Percentiles rank a stretch among this genome's conserved stretches.
phyloP scores from a whole-genome alignment of 23 tunicate species.

The Trididemnum clinides region DNA sequence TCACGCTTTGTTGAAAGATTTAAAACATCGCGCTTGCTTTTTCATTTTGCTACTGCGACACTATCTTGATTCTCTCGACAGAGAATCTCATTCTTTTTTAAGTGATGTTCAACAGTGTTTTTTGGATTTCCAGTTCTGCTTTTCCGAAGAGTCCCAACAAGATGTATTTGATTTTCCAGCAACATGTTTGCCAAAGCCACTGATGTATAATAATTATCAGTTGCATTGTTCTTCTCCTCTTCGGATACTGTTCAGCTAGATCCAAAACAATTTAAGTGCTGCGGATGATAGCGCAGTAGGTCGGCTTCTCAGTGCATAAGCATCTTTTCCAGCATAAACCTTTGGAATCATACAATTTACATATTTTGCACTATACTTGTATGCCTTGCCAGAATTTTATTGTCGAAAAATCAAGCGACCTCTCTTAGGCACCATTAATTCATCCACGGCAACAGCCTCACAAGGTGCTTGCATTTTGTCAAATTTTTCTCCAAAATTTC shows the following conservation, averaged over 20 bases:
- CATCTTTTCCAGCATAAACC: neutral
- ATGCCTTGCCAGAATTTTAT: neutral
- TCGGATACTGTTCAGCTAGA: neutral
- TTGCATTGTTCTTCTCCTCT: neutral
- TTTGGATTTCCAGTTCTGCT: neutral
- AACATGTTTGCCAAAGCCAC: neutral
- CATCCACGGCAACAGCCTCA: neutral
- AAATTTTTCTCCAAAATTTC: neutral
- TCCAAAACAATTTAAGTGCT: neutral
- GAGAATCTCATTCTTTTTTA: neutral
- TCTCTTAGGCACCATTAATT: neutral
- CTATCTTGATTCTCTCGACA: neutral
- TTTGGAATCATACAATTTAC: neutral
- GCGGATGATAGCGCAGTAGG: neutral
- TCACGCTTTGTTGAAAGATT: neutral
- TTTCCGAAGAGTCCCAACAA: neutral
- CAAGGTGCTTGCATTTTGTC: neutral
- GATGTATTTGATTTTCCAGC: neutral
- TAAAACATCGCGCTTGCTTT: neutral
- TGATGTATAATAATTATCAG: neutral
- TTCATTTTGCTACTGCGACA: neutral
- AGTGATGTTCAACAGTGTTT: neutral
- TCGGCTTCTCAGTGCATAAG: neutral
- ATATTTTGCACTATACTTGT: neutral
- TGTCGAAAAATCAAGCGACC: neutral